Evolutionary conservation across 2,113 vertebrate genomes (phyloP).

Genomic region (Azemiops feae): DNA sequence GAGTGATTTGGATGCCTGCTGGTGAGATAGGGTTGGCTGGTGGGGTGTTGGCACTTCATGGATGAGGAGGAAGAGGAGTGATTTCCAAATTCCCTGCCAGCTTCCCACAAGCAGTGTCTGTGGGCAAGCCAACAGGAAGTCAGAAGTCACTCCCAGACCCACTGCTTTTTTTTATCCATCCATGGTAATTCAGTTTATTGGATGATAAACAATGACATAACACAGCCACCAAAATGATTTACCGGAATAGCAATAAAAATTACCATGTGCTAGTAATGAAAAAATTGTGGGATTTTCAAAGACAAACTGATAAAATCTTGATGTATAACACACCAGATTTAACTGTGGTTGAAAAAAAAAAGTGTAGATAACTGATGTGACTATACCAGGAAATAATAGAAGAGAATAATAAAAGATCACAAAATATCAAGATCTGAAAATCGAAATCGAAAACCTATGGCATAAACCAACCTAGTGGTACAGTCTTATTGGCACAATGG

Average conservation of each 20-base stretch:
- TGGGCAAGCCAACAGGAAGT: neutral
- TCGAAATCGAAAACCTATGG: neutral
- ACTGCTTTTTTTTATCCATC: neutral
- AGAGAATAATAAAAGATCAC: neutral
- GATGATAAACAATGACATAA: neutral
- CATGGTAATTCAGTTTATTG: neutral
- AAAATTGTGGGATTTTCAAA: neutral
- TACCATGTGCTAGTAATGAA: neutral
- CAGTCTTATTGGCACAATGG: neutral
- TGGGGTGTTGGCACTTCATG: neutral
- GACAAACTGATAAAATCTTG: neutral
- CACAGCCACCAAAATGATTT: neutral
- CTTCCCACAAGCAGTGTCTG: neutral
- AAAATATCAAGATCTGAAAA: neutral
- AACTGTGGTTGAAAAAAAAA: neutral
- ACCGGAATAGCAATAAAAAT: neutral
- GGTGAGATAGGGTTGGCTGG: neutral
- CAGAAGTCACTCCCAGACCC: neutral
- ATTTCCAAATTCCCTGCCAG: neutral
- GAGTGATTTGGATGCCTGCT: neutral
- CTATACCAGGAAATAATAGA: neutral
- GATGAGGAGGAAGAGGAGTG: neutral
- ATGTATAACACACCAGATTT: neutral
- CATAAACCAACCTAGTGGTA: neutral
- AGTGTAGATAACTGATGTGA: neutral